Conservation (phyloP, 1,140 invertebrate species). For the Euwallacea similis region DNA sequence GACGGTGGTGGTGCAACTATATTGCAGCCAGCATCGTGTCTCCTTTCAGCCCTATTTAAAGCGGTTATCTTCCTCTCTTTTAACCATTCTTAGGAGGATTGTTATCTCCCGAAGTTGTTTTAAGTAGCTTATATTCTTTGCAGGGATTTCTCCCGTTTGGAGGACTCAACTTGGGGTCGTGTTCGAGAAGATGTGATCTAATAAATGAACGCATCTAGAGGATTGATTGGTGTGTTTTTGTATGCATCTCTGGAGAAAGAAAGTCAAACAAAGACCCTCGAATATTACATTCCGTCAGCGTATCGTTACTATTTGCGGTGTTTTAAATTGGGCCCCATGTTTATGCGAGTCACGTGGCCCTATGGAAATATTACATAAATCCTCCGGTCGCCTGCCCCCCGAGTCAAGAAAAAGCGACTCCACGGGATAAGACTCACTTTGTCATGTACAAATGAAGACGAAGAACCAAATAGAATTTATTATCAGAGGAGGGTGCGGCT, state of each 20-base stretch:
- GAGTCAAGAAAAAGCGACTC: slow-evolving; percentile 19
- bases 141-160: slow-evolving; percentile 36
- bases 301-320: slow-evolving; percentile 38
- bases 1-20: slow-evolving; percentile 17
- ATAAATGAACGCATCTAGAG: slow-evolving; percentile 10
- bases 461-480: slow-evolving; percentile 28
- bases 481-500: background rate
- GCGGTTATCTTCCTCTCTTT: slow-evolving; percentile 2
- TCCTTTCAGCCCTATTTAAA: background rate
- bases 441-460: slow-evolving; percentile 39
- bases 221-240: background rate
- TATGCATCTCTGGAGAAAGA: background rate
- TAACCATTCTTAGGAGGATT: slow-evolving; percentile 31
- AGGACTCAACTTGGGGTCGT: background rate
- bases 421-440: slow-evolving; percentile 33
- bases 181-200: slow-evolving; percentile 26
- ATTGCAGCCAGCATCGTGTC: slow-evolving; percentile 7
- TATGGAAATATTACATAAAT: slow-evolving; percentile 38
- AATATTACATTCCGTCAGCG: slow-evolving; percentile 37
- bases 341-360: slow-evolving; percentile 33
- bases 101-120: slow-evolving; percentile 36
- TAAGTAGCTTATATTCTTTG: slow-evolving; percentile 39
- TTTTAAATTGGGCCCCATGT: slow-evolving; percentile 31
- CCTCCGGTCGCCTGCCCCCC: slow-evolving; percentile 18
- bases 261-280: slow-evolving; percentile 28